Conservation (phyloP, 2,888 invertebrate genomes). For the Dioctria linearis region DNA sequence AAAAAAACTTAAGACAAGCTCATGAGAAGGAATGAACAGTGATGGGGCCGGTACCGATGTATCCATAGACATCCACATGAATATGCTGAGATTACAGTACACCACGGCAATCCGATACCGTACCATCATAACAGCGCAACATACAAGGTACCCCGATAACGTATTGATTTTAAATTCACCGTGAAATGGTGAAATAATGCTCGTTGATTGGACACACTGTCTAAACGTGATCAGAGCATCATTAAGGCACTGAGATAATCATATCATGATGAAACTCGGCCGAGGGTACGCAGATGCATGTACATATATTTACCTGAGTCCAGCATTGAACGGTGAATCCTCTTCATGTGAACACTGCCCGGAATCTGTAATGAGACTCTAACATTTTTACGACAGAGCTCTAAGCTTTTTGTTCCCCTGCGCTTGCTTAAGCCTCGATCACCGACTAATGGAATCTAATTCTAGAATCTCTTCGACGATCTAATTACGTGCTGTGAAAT, state of each 20-base stretch:
- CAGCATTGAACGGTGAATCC: conserved; percentile 15
- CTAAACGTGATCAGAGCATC: conserved; percentile 59
- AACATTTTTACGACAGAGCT: conserved; percentile 1
- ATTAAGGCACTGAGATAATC: conserved; percentile 54
- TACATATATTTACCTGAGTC: conserved; percentile 16
- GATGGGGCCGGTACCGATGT: background rate
- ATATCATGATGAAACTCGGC: conserved; percentile 48
- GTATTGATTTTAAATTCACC: conserved; percentile 60
- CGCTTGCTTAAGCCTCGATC: background rate
- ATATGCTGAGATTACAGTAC: background rate
- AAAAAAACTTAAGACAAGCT: background rate
- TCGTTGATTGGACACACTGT: conserved; percentile 60
- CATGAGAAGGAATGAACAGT: conserved; percentile 6
- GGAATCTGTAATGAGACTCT: background rate
- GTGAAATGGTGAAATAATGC: conserved; percentile 60
- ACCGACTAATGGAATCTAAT: conserved; percentile 18
- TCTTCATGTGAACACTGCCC: conserved; percentile 4
- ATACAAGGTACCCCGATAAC: conserved; percentile 54
- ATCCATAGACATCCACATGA: too few species aligned
- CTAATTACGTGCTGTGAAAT: background rate
- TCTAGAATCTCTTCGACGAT: background rate
- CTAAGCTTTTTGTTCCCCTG: conserved; percentile 18
- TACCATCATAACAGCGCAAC: background rate
- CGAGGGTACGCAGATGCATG: conserved; percentile 23
- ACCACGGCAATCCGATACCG: background rate